These are phyloP conservation scores for Hermaeophaga mercurialis DNA, from an alignment of 2,888 invertebrate genomes.

Conservation along the genomic window DNA sequence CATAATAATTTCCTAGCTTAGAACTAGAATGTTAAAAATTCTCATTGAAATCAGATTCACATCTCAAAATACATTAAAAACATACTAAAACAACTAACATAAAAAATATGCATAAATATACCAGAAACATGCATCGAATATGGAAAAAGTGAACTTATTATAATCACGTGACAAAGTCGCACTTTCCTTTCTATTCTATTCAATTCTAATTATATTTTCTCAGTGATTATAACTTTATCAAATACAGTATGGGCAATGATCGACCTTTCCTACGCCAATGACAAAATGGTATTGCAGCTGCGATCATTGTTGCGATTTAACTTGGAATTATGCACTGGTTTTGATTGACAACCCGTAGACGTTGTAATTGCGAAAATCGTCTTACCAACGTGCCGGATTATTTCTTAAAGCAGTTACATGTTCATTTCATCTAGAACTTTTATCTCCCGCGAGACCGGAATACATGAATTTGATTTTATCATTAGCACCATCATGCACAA, in stretches of 20 bases:
- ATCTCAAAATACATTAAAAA: too few relatives aligned
- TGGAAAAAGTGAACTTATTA: too few relatives aligned
- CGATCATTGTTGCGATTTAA: constrained; percentile 34
- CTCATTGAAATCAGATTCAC: too few relatives aligned
- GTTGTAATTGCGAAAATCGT: constrained; percentile 40
- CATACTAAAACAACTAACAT: too few relatives aligned
- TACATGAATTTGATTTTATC: constrained; percentile 20
- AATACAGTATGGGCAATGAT: neutral
- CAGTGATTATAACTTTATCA: too few relatives aligned
- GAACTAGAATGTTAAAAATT: too few relatives aligned
- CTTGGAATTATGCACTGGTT: constrained; percentile 36
- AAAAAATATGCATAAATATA: too few relatives aligned
- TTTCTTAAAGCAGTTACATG: constrained; percentile 15
- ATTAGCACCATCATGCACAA: constrained; percentile 11
- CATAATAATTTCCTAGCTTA: too few relatives aligned
- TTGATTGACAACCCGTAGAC: constrained; percentile 39
- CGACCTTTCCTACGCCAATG: constrained; percentile 3
- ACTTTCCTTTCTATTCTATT: too few relatives aligned
- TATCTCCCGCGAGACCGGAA: constrained; percentile 15
- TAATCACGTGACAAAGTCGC: too few relatives aligned
- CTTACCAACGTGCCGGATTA: constrained; percentile 25
- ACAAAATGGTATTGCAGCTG: constrained; percentile 27
- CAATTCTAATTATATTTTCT: too few relatives aligned
- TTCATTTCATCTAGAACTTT: constrained; percentile 19
- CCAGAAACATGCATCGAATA: too few relatives aligned